Evolutionary conservation across 2,888 invertebrate species (phyloP).

Genomic region (Aleiodes alternator): DNA sequence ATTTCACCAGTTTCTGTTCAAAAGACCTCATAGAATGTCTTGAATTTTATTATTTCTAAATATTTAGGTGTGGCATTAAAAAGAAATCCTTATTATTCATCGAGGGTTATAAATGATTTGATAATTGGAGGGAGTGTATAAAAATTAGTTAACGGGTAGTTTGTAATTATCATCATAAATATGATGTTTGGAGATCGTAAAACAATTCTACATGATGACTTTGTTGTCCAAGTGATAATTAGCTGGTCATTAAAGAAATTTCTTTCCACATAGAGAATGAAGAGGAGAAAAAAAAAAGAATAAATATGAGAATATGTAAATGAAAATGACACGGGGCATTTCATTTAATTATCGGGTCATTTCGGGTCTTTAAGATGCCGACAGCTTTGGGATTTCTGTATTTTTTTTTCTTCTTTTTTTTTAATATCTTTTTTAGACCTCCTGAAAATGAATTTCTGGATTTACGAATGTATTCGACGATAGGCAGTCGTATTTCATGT

Average conservation of each 20-base stretch:
- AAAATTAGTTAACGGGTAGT: background rate
- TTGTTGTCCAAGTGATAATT: slow-evolving; percentile 8
- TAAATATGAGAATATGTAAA: slow-evolving; percentile 14
- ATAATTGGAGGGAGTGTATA: too few species aligned
- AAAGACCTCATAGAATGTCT: slow-evolving; percentile 65
- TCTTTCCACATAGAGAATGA: background rate
- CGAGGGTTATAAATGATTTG: background rate
- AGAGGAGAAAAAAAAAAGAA: background rate
- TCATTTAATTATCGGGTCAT: slow-evolving; percentile 30
- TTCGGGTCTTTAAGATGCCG: slow-evolving; percentile 21
- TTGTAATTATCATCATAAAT: background rate
- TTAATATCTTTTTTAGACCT: slow-evolving; percentile 28
- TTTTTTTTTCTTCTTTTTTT: slow-evolving; percentile 2
- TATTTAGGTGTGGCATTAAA: background rate
- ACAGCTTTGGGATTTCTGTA: slow-evolving; percentile 31
- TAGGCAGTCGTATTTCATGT: slow-evolving; percentile 51
- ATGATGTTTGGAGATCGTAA: background rate
- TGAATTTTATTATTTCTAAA: slow-evolving; percentile 27
- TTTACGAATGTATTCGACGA: slow-evolving; percentile 48
- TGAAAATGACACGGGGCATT: slow-evolving; percentile 17
- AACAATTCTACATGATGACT: background rate
- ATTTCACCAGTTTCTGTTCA: too few species aligned
- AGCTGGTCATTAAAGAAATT: slow-evolving; percentile 13
- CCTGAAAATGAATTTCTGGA: slow-evolving; percentile 49
- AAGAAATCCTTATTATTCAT: background rate